Conservation (phyloP, 1,140 invertebrate species). For the Drosophila albomicans region DNA sequence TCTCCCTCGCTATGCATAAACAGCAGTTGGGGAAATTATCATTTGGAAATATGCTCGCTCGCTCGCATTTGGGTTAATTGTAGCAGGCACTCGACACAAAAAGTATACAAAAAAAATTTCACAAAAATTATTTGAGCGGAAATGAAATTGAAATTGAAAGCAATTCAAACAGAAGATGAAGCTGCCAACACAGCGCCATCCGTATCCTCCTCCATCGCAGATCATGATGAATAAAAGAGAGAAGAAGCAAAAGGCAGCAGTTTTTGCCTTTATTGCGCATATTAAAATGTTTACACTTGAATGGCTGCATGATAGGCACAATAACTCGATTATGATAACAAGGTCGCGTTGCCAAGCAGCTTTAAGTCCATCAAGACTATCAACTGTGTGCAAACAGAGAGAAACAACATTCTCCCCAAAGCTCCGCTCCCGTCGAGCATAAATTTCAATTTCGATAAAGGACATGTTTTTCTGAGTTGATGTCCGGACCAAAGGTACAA, state of each 20-base stretch:
- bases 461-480: slow-evolving; percentile 10
- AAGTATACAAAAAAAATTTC: slow-evolving; percentile 27
- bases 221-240: slow-evolving; percentile 25
- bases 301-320: slow-evolving; percentile 51
- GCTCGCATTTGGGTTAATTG: slow-evolving; percentile 67
- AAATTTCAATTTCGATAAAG: slow-evolving; percentile 4
- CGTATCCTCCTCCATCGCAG: neutral
- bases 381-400: slow-evolving; percentile 9
- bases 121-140: slow-evolving; percentile 71
- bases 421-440: neutral
- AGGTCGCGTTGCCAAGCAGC: slow-evolving; percentile 40
- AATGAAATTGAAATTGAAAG: slow-evolving; percentile 62
- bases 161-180: slow-evolving; percentile 65
- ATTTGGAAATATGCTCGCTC: slow-evolving; percentile 35
- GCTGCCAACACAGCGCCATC: too few species aligned
- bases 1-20: slow-evolving; percentile 1
- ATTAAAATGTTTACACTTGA: slow-evolving; percentile 80
- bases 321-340: slow-evolving; percentile 76
- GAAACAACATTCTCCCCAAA: neutral
- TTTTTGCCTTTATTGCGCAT: slow-evolving; percentile 71
- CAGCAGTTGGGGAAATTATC: slow-evolving; percentile 42
- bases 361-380: neutral
- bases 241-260: slow-evolving; percentile 31
- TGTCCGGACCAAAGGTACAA: neutral
- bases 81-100: slow-evolving; percentile 26